Conservation (phyloP, 2,113 vertebrate genomes). For the Puffinus mauretanicus region DNA sequence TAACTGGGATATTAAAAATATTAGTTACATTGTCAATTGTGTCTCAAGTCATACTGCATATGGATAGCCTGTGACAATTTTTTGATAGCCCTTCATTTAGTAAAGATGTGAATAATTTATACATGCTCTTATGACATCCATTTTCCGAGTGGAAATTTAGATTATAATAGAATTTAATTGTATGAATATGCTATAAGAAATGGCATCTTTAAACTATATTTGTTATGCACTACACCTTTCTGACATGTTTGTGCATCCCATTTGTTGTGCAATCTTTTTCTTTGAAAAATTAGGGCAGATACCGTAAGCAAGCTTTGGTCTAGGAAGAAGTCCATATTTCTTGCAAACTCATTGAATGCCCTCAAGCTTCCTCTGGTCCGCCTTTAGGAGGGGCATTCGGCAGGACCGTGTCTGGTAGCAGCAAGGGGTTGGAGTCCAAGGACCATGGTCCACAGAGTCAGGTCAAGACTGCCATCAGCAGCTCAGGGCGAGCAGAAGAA, state of each 20-base stretch:
- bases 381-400: background rate
- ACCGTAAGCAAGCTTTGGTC: background rate
- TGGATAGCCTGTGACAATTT: constrained; percentile 65
- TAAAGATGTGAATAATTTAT: constrained; percentile 68
- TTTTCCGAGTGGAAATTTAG: constrained; percentile 47
- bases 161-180: constrained; percentile 46
- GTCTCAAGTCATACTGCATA: constrained; percentile 50
- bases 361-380: background rate
- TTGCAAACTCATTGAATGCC: background rate
- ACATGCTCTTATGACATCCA: constrained; percentile 22
- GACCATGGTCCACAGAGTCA: rapidly evolving
- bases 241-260: background rate
- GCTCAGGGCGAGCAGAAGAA: background rate
- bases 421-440: background rate
- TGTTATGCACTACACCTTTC: background rate
- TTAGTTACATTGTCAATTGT: constrained; percentile 65
- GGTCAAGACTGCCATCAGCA: background rate
- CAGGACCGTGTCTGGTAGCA: background rate
- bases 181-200: constrained; percentile 20
- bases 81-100: constrained; percentile 67
- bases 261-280: background rate
- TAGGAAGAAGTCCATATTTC: background rate
- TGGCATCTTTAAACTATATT: background rate
- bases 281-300: background rate
- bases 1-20: constrained; percentile 69